Evolutionary conservation across 2,888 invertebrate species (phyloP).

Genomic region (Resseliella maxima): DNA sequence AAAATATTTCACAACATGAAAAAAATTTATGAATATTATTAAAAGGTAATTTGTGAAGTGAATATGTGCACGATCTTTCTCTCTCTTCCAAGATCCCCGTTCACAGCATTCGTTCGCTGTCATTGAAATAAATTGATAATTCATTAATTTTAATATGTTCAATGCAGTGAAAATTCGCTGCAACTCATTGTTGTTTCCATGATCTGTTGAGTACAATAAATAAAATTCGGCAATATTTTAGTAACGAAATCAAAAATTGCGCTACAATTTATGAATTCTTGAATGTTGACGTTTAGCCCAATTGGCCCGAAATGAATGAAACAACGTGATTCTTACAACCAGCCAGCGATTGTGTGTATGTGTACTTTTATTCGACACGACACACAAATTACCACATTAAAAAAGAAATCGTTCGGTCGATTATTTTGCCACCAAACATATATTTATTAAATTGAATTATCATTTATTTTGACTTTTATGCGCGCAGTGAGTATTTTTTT

Average conservation of each 20-base stretch:
- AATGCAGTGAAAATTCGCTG: slow-evolving; percentile 10
- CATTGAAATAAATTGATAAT: slow-evolving; percentile 51
- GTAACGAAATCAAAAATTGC: not conserved
- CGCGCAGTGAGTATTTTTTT: not conserved
- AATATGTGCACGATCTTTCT: not conserved
- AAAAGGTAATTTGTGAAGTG: not conserved
- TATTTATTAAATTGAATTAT: slow-evolving; percentile 54
- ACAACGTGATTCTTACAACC: not conserved
- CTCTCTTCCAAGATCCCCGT: too few species aligned
- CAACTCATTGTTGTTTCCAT: not conserved
- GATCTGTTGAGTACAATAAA: not conserved
- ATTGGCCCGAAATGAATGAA: not conserved
- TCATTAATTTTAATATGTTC: slow-evolving; percentile 24
- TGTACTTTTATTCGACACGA: not conserved
- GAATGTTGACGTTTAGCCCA: slow-evolving; percentile 1
- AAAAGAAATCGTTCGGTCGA: not conserved
- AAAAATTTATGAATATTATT: not conserved
- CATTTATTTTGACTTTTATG: slow-evolving; percentile 45
- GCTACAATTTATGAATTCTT: slow-evolving; percentile 16
- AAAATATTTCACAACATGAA: not conserved
- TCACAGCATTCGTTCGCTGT: too few species aligned
- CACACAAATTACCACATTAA: slow-evolving; percentile 20
- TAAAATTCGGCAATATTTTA: not conserved
- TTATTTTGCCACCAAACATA: slow-evolving; percentile 27
- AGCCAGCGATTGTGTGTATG: not conserved